Evolutionary conservation across 2,888 invertebrate species (phyloP).

Genomic region (Danaus chrysippus): DNA sequence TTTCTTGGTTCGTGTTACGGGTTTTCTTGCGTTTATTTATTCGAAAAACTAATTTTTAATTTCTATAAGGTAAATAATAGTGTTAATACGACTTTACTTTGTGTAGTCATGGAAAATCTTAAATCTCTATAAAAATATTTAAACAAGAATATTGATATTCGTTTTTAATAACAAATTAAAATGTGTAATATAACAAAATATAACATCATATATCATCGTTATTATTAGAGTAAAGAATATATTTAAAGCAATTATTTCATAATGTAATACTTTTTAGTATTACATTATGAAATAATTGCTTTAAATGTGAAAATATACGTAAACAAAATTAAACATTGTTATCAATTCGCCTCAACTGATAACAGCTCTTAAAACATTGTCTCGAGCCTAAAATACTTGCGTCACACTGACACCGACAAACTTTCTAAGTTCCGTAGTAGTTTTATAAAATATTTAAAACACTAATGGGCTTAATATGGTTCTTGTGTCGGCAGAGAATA

Average conservation of each 20-base stretch:
- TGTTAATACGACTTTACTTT: too few relatives aligned
- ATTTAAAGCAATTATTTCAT: background rate
- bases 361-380: conserved; percentile 22
- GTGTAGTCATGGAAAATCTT: too few relatives aligned
- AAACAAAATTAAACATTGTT: conserved; percentile 19
- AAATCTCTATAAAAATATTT: too few relatives aligned
- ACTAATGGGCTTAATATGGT: background rate
- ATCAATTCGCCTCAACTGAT: conserved; percentile 19
- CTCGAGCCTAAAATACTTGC: conserved; percentile 21
- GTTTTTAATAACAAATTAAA: background rate
- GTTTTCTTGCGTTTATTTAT: conserved; percentile 29
- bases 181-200: background rate
- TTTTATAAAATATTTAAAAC: background rate
- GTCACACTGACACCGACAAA: conserved; percentile 13
- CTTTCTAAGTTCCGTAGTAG: conserved; percentile 7
- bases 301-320: conserved; percentile 8
- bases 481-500: background rate
- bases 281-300: conserved; percentile 2
- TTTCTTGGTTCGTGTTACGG: conserved; percentile 31
- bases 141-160: background rate
- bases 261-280: conserved; percentile 12
- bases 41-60: too few relatives aligned
- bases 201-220: background rate
- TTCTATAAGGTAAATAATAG: too few relatives aligned
- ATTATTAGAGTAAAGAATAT: too few relatives aligned